phyloP scores from a whole-genome alignment of 2,113 vertebrate species.

The Oceanodroma tethys region DNA sequence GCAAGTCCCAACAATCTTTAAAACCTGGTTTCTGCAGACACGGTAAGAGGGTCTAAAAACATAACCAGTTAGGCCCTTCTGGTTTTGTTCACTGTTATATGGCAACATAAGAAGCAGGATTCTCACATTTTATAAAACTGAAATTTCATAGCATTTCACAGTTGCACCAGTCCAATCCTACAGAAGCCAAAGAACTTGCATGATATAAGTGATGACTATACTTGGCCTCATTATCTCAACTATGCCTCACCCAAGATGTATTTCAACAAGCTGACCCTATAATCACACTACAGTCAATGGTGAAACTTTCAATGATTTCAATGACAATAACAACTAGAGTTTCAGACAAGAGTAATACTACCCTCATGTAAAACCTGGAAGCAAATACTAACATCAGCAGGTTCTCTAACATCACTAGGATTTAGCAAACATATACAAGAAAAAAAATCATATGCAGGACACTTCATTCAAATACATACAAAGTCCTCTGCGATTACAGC shows the following conservation, averaged over 20 bases:
- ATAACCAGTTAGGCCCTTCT: background rate
- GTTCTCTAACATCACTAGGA: background rate
- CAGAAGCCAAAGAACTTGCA: background rate
- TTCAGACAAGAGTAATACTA: background rate
- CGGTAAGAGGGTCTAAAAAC: background rate
- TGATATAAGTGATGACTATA: background rate
- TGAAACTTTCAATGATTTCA: background rate
- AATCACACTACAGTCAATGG: background rate
- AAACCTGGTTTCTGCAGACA: background rate
- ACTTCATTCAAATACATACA: background rate
- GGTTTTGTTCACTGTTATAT: background rate
- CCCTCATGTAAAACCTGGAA: background rate
- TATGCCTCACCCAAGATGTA: background rate
- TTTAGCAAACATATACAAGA: background rate
- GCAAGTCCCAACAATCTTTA: conserved; percentile 34
- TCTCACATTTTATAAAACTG: background rate
- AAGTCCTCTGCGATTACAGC: background rate
- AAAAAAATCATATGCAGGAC: background rate
- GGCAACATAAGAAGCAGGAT: background rate
- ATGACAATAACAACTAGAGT: background rate
- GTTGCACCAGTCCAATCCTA: background rate
- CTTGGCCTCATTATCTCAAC: background rate
- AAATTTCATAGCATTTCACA: background rate
- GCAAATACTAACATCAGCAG: background rate
- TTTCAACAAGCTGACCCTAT: background rate